These are phyloP conservation scores for Gortyna flavago DNA, from an alignment of 2,888 invertebrate species.

Conservation along the genomic window DNA sequence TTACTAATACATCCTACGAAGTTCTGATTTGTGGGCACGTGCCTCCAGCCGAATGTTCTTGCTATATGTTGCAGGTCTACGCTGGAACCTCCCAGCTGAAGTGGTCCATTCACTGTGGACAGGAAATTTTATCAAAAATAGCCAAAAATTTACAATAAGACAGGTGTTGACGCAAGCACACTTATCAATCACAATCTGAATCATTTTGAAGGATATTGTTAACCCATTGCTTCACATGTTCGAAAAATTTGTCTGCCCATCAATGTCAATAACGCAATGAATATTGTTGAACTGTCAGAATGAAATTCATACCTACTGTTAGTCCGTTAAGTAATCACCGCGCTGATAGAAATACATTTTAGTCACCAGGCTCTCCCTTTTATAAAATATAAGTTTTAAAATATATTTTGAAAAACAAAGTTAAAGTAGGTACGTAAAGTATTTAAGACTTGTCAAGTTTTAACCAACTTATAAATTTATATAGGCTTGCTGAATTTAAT, in stretches of 20 bases:
- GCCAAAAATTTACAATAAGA: not conserved
- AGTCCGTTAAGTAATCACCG: not conserved
- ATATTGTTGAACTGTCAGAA: too few relatives aligned
- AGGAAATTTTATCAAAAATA: not conserved
- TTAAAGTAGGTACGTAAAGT: not conserved
- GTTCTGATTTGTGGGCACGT: conserved; percentile 92
- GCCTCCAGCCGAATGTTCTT: conserved; percentile 92
- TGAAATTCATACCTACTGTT: too few relatives aligned
- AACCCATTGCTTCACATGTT: too few relatives aligned
- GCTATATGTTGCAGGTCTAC: conserved; percentile 91
- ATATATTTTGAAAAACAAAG: not conserved
- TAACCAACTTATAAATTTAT: conserved; percentile 40
- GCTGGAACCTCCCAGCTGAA: conserved; percentile 95
- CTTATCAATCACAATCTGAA: too few relatives aligned
- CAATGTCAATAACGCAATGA: too few relatives aligned
- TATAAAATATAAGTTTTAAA: not conserved
- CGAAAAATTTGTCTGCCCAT: too few relatives aligned
- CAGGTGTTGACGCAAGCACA: not conserved
- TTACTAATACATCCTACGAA: conserved; percentile 98
- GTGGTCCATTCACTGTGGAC: conserved; percentile 93
- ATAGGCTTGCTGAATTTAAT: conserved; percentile 23
- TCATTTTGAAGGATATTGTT: too few relatives aligned
- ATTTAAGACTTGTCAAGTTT: conserved; percentile 42
- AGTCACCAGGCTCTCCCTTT: too few relatives aligned
- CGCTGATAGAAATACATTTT: not conserved